Percentiles rank a stretch among this genome's conserved stretches.
These are phyloP conservation scores for Ctenoplectra terminalis DNA, from an alignment of 1,140 invertebrate genomes.

Conservation along the genomic window DNA sequence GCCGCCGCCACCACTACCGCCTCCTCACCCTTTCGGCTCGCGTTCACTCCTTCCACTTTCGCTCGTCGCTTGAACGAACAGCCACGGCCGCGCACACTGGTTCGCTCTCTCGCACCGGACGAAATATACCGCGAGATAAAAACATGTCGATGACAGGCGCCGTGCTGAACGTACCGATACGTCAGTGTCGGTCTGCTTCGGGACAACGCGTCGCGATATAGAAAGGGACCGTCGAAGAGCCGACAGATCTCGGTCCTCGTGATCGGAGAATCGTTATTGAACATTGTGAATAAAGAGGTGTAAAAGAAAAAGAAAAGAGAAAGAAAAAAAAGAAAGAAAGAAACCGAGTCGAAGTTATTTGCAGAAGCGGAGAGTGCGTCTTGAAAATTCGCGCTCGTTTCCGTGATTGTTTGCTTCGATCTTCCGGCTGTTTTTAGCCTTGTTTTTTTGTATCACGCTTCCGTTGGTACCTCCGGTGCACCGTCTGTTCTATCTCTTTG, in stretches of 20 bases:
- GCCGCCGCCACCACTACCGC: slow-evolving; percentile 17
- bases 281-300: no score
- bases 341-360: no score
- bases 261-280: no score
- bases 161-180: slow-evolving; percentile 41
- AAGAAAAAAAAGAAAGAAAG: no score
- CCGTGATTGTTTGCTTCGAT: no score
- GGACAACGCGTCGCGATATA: slow-evolving; percentile 18
- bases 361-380: no score
- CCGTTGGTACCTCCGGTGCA: no score
- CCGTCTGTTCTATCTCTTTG: not conserved
- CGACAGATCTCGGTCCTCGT: no score
- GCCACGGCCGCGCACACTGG: slow-evolving; percentile 6
- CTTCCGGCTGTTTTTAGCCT: no score
- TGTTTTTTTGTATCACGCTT: no score
- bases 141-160: slow-evolving; percentile 69
- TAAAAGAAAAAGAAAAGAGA: no score
- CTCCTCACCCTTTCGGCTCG: slow-evolving; percentile 32
- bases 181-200: slow-evolving; percentile 3
- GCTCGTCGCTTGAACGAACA: slow-evolving; percentile 25
- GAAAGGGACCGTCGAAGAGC: not conserved
- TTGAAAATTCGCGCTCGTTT: no score
- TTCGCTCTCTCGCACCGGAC: not conserved
- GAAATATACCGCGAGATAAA: slow-evolving; percentile 52
- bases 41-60: slow-evolving; percentile 41